A percentile compares a stretch with the other conserved stretches of the same genome.
phyloP scores from a whole-genome alignment of 2,797 vertebrate species.

The Sebastes minor region DNA sequence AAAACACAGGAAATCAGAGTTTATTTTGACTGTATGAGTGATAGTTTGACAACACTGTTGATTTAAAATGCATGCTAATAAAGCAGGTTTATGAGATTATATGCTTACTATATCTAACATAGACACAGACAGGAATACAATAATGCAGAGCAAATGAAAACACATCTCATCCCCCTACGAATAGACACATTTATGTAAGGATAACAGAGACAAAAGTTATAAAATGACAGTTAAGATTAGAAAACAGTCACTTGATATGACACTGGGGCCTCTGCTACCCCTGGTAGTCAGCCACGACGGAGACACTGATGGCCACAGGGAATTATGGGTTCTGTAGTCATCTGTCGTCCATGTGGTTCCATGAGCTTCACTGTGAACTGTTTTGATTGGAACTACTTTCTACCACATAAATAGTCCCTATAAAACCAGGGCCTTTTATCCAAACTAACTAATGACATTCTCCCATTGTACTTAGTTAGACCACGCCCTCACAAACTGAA shows the following conservation, averaged over 20 bases:
- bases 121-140: not conserved
- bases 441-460: not conserved
- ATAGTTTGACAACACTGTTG: not conserved
- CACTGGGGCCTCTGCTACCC: conserved; percentile 7
- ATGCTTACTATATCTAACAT: no score
- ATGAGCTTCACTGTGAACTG: not conserved
- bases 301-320: not conserved
- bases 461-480: not conserved
- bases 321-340: conserved; percentile 22
- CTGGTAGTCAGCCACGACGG: conserved; percentile 4
- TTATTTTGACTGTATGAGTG: not conserved
- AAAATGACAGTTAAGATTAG: conserved; percentile 73
- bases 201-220: conserved; percentile 27
- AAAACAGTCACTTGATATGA: conserved; percentile 66
- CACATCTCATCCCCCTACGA: not conserved
- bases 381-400: not conserved
- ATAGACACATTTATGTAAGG: conserved; percentile 11
- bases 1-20: not conserved
- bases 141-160: not conserved
- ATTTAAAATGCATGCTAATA: not conserved
- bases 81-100: not conserved
- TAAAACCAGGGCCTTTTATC: not conserved
- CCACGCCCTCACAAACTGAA: not conserved
- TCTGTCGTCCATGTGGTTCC: not conserved
- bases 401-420: not conserved